These are phyloP conservation scores for Cassiopea andromeda DNA, from an alignment of 30 jellyfish, hydroid and myxozoan genomes.

Conservation along the genomic window DNA sequence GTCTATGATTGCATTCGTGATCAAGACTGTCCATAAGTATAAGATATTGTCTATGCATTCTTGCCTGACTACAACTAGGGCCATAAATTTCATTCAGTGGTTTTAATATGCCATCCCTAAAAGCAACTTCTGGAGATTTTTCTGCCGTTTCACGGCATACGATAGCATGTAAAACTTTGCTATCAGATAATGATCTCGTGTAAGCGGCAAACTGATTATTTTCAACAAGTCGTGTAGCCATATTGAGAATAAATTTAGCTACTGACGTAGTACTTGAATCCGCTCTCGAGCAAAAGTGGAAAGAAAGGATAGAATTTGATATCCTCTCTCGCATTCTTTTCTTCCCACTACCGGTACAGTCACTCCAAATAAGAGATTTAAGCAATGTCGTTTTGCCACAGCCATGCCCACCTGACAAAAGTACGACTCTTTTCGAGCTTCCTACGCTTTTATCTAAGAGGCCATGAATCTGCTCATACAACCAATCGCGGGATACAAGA, in stretches of 20 bases:
- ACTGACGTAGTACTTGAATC: constrained; percentile 51
- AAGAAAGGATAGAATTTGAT: constrained; percentile 47
- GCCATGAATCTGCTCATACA: constrained; percentile 39
- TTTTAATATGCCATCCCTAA: constrained; percentile 50
- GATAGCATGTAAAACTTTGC: background rate
- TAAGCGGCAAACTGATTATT: constrained; percentile 32
- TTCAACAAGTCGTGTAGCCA: constrained; percentile 68
- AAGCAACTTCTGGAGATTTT: constrained; percentile 40
- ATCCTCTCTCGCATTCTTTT: constrained; percentile 39
- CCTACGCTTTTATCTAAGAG: background rate
- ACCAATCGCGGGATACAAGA: constrained; percentile 64
- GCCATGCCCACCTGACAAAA: constrained; percentile 51
- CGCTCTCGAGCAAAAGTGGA: constrained; percentile 58
- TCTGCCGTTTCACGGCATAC: constrained; percentile 44
- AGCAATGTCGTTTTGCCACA: constrained; percentile 70
- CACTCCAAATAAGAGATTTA: constrained; percentile 57
- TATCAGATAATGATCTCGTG: constrained; percentile 34
- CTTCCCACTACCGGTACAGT: constrained; percentile 25
- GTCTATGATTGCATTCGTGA: constrained; percentile 61
- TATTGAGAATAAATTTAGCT: constrained; percentile 37
- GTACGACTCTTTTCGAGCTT: constrained; percentile 4
- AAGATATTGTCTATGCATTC: background rate
- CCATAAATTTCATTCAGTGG: constrained; percentile 37
- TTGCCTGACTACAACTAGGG: background rate
- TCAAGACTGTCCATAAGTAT: constrained; percentile 53